These are phyloP conservation scores for Athene cunicularia DNA, from an alignment of 2,113 vertebrate genomes.

Conservation along the genomic window DNA sequence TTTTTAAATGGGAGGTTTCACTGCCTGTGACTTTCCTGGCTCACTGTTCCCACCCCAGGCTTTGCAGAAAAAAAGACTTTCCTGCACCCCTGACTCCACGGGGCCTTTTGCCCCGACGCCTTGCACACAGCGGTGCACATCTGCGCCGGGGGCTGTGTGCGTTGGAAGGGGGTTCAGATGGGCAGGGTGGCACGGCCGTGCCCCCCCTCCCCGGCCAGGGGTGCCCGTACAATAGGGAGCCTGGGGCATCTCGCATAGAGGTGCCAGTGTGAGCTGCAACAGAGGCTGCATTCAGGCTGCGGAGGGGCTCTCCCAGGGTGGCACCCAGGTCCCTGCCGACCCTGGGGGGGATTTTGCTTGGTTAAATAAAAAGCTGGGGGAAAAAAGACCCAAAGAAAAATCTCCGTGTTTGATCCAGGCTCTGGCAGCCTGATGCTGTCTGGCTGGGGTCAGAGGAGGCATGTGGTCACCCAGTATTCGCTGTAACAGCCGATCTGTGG, in stretches of 20 bases:
- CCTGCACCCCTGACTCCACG: rapidly evolving
- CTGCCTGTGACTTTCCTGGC: neutral
- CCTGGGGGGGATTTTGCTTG: neutral
- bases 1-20: neutral
- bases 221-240: neutral
- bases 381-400: neutral
- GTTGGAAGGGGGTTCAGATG: neutral
- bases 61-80: neutral
- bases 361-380: neutral
- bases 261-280: neutral
- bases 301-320: neutral
- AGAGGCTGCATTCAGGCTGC: constrained; percentile 9
- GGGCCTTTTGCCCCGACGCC: rapidly evolving
- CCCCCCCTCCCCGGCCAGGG: neutral
- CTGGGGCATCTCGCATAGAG: neutral
- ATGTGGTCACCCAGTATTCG: rapidly evolving
- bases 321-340: neutral
- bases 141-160: rapidly evolving
- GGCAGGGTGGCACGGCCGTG: neutral
- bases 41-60: neutral
- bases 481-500: neutral
- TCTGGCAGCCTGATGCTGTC: neutral
- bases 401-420: neutral
- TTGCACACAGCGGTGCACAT: neutral
- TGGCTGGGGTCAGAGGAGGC: neutral